Evolutionary conservation across 2,888 invertebrate genomes (phyloP).

Genomic region (Eristalis tenax): DNA sequence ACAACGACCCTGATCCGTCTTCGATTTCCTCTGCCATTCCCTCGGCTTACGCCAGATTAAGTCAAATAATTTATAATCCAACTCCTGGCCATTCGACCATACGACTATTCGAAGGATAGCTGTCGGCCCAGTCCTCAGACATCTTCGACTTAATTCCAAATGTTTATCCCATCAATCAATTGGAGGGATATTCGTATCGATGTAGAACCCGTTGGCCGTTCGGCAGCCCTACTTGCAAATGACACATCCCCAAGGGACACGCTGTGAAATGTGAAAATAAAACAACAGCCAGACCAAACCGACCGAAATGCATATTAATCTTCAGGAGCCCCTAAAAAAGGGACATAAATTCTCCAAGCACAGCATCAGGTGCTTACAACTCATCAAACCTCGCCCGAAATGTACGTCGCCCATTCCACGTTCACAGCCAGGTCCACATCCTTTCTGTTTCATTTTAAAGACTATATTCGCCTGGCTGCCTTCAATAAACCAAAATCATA

Average conservation of each 20-base stretch:
- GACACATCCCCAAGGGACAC: neutral
- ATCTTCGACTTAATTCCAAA: slow-evolving; percentile 9
- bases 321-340: neutral
- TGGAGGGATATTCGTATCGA: slow-evolving; percentile 7
- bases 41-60: neutral
- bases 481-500: slow-evolving; percentile 69
- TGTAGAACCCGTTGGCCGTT: neutral
- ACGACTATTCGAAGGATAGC: slow-evolving; percentile 11
- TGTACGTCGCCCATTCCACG: slow-evolving; percentile 7
- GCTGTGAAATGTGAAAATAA: slow-evolving; percentile 37
- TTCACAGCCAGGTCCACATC: neutral
- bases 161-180: slow-evolving; percentile 52
- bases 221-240: slow-evolving; percentile 21
- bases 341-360: neutral
- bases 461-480: slow-evolving; percentile 48
- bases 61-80: slow-evolving; percentile 25
- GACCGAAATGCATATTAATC: slow-evolving; percentile 21
- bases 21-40: neutral
- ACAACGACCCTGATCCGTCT: neutral
- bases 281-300: slow-evolving; percentile 12
- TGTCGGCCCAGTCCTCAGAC: slow-evolving; percentile 5
- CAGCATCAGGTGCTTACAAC: slow-evolving; percentile 60
- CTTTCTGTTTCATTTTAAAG: slow-evolving; percentile 35
- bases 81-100: neutral
- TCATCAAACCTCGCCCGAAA: slow-evolving; percentile 37